Base-by-base conservation (phyloP, 2,888 invertebrate genomes). In the Harpalus rufipes region DNA sequence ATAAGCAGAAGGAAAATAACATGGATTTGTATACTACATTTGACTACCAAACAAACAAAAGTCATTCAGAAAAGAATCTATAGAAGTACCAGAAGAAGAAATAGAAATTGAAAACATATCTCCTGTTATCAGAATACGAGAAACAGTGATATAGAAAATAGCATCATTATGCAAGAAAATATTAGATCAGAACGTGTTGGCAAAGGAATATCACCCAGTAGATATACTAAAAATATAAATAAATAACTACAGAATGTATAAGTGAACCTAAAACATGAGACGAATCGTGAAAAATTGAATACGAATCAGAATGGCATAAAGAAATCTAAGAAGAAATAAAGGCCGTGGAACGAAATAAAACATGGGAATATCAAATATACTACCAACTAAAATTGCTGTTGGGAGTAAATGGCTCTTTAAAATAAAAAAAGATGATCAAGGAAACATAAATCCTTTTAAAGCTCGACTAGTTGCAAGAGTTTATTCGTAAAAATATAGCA, bases 371-470 rank as follows among this genome's bases (percentile, higher is more conserved):
- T 63, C 56, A 8, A 39, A 68, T 39, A n/a, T 85, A 39, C 86
- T 84, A 18, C 51, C 72, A 85, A 41, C 74, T 59, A 14, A 10
- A 21, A 79, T 56, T 63, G 44, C 81, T 14, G 83, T 87, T 18
- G 86, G 81, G 65, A 65, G 65, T 78, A 86, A 86, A 59, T 86
- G 85, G 86, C 79, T 85, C 85, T 63, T 21, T 25, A 63, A 63
- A 63, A 8, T 63, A 5, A 63, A 63, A 63, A 18, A 12, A 25
- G 18, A 63, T 21, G 21, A 18, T 63, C 18, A 18, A 63, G 25
- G 63, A 21, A 86, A 58, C n/a, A n/a, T n/a, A n/a, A n/a, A n/a
- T n/a, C n/a, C n/a, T n/a, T n/a, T n/a, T n/a, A n/a, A n/a, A n/a
- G n/a, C n/a, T n/a, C n/a, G n/a, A n/a, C n/a, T n/a, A n/a, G n/a